Evolutionary conservation across 1,140 invertebrate genomes (phyloP), one percentile per base, ranked within the genome.

Genomic region (Hetaerina americana): DNA sequence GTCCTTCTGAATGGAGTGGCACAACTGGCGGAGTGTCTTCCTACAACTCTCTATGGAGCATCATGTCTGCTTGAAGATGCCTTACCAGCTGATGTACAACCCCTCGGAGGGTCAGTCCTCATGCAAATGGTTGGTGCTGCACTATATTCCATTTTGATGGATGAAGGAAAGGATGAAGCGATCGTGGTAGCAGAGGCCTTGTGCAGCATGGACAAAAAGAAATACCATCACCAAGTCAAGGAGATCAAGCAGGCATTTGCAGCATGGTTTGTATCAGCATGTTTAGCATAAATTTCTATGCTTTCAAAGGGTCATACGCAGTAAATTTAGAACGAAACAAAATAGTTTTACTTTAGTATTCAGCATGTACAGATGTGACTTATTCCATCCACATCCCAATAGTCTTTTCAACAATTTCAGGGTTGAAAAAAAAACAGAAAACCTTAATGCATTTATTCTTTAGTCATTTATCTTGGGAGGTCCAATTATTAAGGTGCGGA

Each of bases 151-250:
- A 76, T 77, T 31, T 75, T 82, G 26, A 73, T 79, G 2, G 72
- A 77, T 69, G 74, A 75, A 0, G 27, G 18, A 2, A 71, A 72
- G 29, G 18, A 70, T 70, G 12, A 29, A n/a, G 77, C 84, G 2
- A 81, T 85, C 18, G 86, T 88, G 0, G 79, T 92, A 0, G 88
- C 89, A 0, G 91, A 93, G 79, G 87, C 88, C 0, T 82, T 92
- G 12, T 92, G 90, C 76, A 88, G 87, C n/a, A 87, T 91, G 28
- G 89, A 92, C 76, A 88, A 90, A 57, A 72, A 71, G 12, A 12
- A 71, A 66, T 66, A 69, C 26, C 18, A 8, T 26, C 26, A 66
- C 5, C 57, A 49, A 22, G 6, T 71, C n/a, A 31, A 26, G 15
- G 26, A 40, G 5, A 57, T 71, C 24, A 15, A 8, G 5, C 22